These are phyloP conservation scores for Poecile atricapillus DNA, from an alignment of 2,113 vertebrate species.

Conservation along the genomic window DNA sequence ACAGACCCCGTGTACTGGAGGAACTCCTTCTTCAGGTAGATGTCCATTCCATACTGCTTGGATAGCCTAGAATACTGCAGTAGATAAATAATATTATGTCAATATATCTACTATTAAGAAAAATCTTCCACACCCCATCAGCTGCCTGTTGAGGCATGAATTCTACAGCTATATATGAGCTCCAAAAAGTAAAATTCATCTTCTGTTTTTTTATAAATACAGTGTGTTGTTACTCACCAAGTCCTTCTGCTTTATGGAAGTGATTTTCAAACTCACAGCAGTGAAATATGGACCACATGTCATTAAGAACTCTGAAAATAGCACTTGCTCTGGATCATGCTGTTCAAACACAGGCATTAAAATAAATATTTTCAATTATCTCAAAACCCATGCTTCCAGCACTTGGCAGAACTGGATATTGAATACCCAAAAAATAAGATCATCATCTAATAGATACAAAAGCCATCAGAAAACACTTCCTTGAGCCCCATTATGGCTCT, in stretches of 20 bases:
- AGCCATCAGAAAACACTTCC: background rate
- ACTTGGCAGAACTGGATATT: background rate
- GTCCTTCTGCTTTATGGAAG: background rate
- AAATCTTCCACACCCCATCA: background rate
- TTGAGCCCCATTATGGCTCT: background rate
- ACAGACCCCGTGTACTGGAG: constrained; percentile 88
- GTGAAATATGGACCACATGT: background rate
- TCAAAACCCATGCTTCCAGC: background rate
- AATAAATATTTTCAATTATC: background rate
- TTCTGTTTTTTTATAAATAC: background rate
- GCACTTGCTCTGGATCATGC: background rate
- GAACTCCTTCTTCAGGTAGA: constrained; percentile 90
- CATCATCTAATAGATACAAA: background rate
- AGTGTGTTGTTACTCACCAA: background rate
- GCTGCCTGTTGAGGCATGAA: background rate
- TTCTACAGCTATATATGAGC: background rate
- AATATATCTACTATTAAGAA: background rate
- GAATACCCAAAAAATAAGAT: background rate
- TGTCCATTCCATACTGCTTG: constrained; percentile 88
- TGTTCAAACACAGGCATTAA: background rate
- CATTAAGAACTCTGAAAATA: background rate
- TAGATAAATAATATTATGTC: background rate
- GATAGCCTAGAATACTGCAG: constrained; percentile 88
- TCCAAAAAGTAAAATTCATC: background rate
- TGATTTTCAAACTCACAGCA: background rate